Evolutionary conservation across 2,797 vertebrate species (phyloP).

Genomic region (Buceros bicornis): DNA sequence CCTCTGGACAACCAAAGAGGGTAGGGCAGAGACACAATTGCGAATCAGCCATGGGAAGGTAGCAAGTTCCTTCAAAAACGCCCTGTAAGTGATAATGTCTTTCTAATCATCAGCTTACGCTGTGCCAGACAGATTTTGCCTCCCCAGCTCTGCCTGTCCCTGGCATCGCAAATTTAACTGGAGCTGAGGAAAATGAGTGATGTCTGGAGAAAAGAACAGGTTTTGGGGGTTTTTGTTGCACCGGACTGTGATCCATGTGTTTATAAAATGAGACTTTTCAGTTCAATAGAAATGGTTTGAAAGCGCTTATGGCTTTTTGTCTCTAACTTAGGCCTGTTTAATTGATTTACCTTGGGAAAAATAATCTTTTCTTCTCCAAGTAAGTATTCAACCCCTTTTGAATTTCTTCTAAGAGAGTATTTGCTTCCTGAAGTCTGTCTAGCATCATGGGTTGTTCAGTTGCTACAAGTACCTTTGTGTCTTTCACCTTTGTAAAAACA

Average conservation of each 20-base stretch:
- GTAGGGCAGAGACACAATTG: not conserved
- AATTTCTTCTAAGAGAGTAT: conserved; percentile 89
- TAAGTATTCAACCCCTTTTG: conserved; percentile 92
- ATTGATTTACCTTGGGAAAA: conserved; percentile 89
- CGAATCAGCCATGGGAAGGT: not conserved
- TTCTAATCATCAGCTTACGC: not conserved
- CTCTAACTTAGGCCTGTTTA: not conserved
- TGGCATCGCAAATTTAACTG: not conserved
- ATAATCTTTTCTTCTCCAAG: conserved; percentile 93
- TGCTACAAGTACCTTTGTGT: conserved; percentile 87
- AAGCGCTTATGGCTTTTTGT: not conserved
- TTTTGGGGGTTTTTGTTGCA: not conserved
- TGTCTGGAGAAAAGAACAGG: not conserved
- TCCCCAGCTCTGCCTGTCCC: not conserved
- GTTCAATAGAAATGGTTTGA: not conserved
- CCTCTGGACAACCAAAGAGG: not conserved
- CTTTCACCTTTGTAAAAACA: conserved; percentile 84
- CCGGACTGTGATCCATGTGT: not conserved
- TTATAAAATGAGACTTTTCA: not conserved
- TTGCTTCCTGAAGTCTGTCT: conserved; percentile 88
- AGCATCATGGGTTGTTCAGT: conserved; percentile 90
- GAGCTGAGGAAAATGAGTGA: not conserved
- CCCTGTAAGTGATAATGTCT: not conserved
- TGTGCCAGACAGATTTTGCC: not conserved
- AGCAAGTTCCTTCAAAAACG: not conserved